Base-by-base conservation (phyloP, 2,797 vertebrate genomes). In the Buceros bicornis region DNA sequence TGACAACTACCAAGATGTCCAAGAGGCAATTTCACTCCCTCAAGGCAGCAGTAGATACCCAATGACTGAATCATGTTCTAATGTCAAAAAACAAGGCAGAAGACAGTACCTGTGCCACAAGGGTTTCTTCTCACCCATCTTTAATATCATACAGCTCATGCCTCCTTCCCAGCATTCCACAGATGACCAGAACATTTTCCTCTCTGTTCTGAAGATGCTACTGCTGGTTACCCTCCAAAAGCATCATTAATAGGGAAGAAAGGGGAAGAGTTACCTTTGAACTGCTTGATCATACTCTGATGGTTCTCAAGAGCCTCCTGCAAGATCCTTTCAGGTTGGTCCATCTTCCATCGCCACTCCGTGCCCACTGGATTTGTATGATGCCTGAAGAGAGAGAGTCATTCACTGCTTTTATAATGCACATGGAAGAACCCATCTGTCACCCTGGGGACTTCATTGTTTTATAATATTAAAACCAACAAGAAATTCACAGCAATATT, bases 311-410 rank as follows among this genome's bases (percentile, higher is more conserved):
- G 31, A 13, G 99, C 98, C 29, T 99, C 99, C 91, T 98, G 97
- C 73, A 99, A 96, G 97, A 99, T 99, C 91, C 98, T 93, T 89
- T 99, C 99, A 1, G 99, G 99, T 7, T 98, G 98, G 96, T 99
- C 99, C 99, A 99, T 99, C 94, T 99, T 99, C 99, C 99, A 99
- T 33, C 97, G 98, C 99, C 99, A 99, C 92, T 99, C 99, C 0
- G 99, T 99, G 71, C 99, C 99, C 96, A 99, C 99, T 0, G 99
- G 99, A 94, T 99, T 99, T n/a, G 99, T 99, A 95, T 99, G 99
- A 93, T 99, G 99, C 62, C 99, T 99, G 96, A 53, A 65, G 40
- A 73, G 7, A 82, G 13, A 69, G 16, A 72, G 71, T 57, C 37
- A 77, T 20, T 29, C 17, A 17, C 20, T 65, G 37, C 3, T 5